Conservation (phyloP, 2,797 vertebrate genomes). For the Ctenopoma multispine region DNA sequence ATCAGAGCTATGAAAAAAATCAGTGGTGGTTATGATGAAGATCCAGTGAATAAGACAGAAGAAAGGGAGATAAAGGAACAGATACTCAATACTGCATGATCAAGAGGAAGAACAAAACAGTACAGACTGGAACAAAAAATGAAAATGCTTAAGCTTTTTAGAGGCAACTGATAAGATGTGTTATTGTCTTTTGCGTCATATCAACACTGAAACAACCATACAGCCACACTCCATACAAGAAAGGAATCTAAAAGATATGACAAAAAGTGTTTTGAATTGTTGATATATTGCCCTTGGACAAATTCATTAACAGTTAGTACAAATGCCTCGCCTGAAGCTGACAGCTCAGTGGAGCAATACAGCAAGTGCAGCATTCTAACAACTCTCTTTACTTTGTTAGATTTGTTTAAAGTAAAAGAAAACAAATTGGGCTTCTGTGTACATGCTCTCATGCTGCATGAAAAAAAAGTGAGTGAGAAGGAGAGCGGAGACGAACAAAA, state of each 20-base stretch:
- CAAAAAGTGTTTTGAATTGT: conserved; percentile 43
- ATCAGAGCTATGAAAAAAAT: conserved; percentile 34
- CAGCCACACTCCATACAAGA: neutral
- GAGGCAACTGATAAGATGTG: neutral
- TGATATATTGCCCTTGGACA: conserved; percentile 43
- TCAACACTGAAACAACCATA: neutral
- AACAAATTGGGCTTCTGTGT: conserved; percentile 49
- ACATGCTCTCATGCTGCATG: conserved; percentile 30
- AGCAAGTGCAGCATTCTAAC: conserved; percentile 49
- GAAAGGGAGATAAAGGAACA: neutral
- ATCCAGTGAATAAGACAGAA: conserved; percentile 23
- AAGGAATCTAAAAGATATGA: conserved; percentile 15
- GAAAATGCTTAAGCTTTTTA: neutral
- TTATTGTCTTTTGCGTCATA: neutral
- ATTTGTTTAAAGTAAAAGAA: conserved; percentile 57
- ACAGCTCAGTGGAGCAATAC: conserved; percentile 54
- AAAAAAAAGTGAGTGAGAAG: neutral
- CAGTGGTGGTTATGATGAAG: conserved; percentile 35
- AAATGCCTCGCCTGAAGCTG: conserved; percentile 52
- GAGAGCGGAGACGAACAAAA: neutral
- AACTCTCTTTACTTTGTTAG: conserved; percentile 52
- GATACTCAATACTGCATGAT: conserved; percentile 3
- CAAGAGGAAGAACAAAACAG: neutral
- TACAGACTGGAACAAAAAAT: neutral
- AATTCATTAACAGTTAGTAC: conserved; percentile 61